phyloP scores from a whole-genome alignment of 2,113 vertebrate genomes.

The Rhea americana region DNA sequence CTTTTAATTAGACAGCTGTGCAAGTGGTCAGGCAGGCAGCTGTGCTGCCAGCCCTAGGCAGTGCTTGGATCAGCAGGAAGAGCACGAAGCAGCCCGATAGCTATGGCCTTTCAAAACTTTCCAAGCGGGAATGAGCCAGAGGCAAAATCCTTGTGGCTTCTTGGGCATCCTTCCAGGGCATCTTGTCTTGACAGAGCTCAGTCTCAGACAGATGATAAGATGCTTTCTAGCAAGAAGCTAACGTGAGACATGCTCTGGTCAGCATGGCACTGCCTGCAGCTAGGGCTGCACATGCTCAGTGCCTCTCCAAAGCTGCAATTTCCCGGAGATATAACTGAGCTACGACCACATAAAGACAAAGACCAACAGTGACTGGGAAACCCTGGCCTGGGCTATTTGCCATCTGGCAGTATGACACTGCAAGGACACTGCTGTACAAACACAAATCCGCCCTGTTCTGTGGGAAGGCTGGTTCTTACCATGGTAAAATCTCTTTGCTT shows the following conservation, averaged over 20 bases:
- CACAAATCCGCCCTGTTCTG: background rate
- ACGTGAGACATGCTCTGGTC: background rate
- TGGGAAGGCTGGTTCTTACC: background rate
- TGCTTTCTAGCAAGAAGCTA: conserved; percentile 16
- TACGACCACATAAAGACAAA: background rate
- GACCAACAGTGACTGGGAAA: conserved; percentile 23
- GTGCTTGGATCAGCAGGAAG: background rate
- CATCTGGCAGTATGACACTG: background rate
- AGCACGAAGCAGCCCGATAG: background rate
- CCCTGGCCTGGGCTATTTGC: background rate
- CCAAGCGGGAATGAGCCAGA: conserved; percentile 33
- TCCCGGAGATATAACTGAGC: background rate
- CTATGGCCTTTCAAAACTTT: background rate
- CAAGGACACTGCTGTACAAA: background rate
- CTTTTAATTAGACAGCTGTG: background rate
- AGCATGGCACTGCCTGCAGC: background rate
- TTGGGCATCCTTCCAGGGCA: conserved; percentile 37
- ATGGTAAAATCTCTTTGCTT: background rate
- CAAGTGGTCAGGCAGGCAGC: background rate
- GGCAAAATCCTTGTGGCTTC: conserved; percentile 29
- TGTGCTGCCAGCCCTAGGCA: conserved; percentile 27
- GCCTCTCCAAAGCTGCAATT: background rate
- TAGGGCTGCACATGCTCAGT: background rate
- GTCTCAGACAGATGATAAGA: background rate
- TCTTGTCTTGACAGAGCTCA: background rate